These are phyloP conservation scores for Dasyornis broadbenti DNA, from an alignment of 2,113 vertebrate genomes.

Conservation along the genomic window DNA sequence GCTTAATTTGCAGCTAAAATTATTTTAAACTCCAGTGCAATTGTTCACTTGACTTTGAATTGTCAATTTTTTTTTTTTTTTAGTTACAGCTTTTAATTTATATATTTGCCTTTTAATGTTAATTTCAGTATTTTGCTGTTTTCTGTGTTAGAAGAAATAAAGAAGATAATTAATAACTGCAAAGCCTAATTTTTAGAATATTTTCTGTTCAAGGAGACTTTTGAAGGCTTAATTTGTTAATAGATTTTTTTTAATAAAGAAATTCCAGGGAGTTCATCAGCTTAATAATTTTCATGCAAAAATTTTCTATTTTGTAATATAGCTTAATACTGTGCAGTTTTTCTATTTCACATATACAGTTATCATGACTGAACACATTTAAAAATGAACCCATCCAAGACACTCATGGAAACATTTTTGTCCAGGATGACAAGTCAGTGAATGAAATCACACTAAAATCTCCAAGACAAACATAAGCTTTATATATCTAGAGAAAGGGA, in stretches of 20 bases:
- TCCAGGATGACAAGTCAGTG: not conserved
- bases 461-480: not conserved
- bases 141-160: not conserved
- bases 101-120: not conserved
- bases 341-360: not conserved
- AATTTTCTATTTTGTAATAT: not conserved
- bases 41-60: not conserved
- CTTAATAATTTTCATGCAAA: not conserved
- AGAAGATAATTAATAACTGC: not conserved
- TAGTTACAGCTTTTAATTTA: not conserved
- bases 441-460: not conserved
- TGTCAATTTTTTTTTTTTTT: not conserved
- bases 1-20: not conserved
- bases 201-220: not conserved
- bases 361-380: not conserved
- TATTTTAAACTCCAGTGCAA: not conserved
- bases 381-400: not conserved
- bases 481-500: not conserved
- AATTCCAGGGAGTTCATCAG: not conserved
- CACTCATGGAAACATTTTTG: not conserved
- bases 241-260: not conserved
- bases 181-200: not conserved
- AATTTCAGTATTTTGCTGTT: not conserved
- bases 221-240: not conserved
- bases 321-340: not conserved